Base-by-base conservation (phyloP, 1,140 invertebrate genomes). In the Cephus cinctus region DNA sequence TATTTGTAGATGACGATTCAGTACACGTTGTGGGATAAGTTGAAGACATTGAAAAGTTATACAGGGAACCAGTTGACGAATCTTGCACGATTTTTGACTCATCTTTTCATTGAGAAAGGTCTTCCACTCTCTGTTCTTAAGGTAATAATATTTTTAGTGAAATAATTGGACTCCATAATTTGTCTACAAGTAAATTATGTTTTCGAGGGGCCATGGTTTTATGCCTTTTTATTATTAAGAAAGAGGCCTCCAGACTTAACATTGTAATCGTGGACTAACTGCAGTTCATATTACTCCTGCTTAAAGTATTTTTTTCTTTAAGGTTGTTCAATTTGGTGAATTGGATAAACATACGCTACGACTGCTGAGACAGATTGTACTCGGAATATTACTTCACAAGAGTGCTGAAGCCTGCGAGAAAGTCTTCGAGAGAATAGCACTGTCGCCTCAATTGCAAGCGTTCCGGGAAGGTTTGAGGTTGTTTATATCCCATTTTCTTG, bases 11-110 rank as follows among this genome's bases (percentile, higher is more conserved):
- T 96, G 46, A 87, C 87, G 0, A 82, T 94, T 36, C 93, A 97
- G 69, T 97, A 85, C 69, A 82, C 86, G 12, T 71, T 93, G 5
- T 98, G 95, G 95, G 95, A 98, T 75, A 89, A 90, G 67, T 83
- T 98, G 12, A 94, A 96, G 67, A 86, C 89, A 32, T 67, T 98
- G 12, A 75, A 84, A 8, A 77, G 76, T 18, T 78, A 87, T 16
- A 80, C 80, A 0, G 77, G 80, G 32, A 71, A 77, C 9, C 83
- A 88, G 63, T 68, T 89, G 21, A 77, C 79, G 1, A 94, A 96
- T 72, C 73, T 98, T 42, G 88, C 89, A 1, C 81, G 86, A 63
- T 84, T 96, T 31, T 69, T 95, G 2, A 83, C 83, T 19, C 83
- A 92, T 70, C 76, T 97, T n/a, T 85, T 98, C 25, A 74, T 88